Conservation (phyloP, 2,113 vertebrate species). For the Bostrychus sinensis region DNA sequence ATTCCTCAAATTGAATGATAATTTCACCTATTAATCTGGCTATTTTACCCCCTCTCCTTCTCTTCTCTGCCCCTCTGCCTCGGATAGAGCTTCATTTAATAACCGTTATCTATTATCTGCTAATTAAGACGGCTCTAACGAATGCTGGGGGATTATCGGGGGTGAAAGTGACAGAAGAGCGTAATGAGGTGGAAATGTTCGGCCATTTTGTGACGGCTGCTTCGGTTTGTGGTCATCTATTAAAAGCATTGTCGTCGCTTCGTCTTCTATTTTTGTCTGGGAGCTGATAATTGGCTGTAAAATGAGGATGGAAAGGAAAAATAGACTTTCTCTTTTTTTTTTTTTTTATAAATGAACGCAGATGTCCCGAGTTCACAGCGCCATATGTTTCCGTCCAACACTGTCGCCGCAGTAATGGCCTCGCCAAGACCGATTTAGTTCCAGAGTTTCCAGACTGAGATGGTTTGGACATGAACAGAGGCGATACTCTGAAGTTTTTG, state of each 20-base stretch:
- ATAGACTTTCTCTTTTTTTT: too few species aligned
- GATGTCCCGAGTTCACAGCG: conserved; percentile 61
- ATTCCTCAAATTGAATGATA: conserved; percentile 99
- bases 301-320: conserved; percentile 65
- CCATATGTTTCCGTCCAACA: conserved; percentile 67
- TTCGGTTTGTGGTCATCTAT: conserved; percentile 97
- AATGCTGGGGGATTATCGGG: conserved; percentile 94
- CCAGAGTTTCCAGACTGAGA: too few species aligned
- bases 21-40: conserved; percentile 99
- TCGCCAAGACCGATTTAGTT: too few species aligned
- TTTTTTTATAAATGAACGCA: conserved; percentile 74
- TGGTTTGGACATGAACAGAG: too few species aligned
- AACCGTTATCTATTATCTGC: conserved; percentile 99
- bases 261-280: conserved; percentile 99
- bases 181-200: conserved; percentile 99
- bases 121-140: conserved; percentile 99
- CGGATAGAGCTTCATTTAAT: conserved; percentile 99
- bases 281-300: conserved; percentile 88
- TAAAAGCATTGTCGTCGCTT: conserved; percentile 91
- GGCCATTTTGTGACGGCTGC: conserved; percentile 96
- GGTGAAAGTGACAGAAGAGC: conserved; percentile 80
- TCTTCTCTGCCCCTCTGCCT: conserved; percentile 81
- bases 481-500: background rate
- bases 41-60: conserved; percentile 88
- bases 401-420: conserved; percentile 18